Base-by-base conservation (phyloP, 2,797 vertebrate genomes). In the Anomalospiza imberbis region DNA sequence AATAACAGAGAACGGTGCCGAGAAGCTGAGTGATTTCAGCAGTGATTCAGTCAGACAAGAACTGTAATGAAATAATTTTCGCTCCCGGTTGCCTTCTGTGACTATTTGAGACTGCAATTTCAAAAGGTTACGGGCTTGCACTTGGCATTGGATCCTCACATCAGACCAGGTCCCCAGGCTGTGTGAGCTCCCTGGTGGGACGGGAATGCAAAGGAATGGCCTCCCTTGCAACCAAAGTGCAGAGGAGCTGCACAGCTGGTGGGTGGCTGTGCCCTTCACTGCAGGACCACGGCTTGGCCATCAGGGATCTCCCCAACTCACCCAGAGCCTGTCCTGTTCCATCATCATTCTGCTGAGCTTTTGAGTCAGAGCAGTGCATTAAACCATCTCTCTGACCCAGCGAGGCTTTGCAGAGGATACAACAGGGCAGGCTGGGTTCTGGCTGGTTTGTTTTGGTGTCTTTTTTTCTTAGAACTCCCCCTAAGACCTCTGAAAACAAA, bases 1-100 rank as follows among this genome's bases (percentile, higher is more conserved):
- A 94, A 88, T 85, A 94, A 68, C 61, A 92, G 40, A 58, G 65
- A 91, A 87, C 3, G 34, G 65, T 6, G 42, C 53, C 0, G 1
- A 71, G 78, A 83, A 77, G 57, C 85, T 92, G 89, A 96, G 54
- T 66, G 91, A 95, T 94, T 94, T 89, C 78, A 45, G 87, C 16
- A 70, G 88, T 58, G 70, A 94, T 94, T 94, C 91, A 75, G 58
- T 54, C 74, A 68, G 81, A 94, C 1, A 15, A 92, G 68, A 84
- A 65, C 48, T n/a, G 18, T 45, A 93, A 93, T 74, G 75, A 93
- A 91, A 89, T 87, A 54, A 93, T 89, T 85, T 87, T 85, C 75
- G 8, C 34, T 94, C 63, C 42, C 0, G 0, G 53, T 54, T 80
- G 68, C 50, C 24, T 89, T 87, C 65, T n/a, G n/a, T 55, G 53